A percentile compares a stretch with the other conserved stretches of the same genome.
phyloP scores from a whole-genome alignment of 2,888 invertebrate genomes.

The Phortica okadai region DNA sequence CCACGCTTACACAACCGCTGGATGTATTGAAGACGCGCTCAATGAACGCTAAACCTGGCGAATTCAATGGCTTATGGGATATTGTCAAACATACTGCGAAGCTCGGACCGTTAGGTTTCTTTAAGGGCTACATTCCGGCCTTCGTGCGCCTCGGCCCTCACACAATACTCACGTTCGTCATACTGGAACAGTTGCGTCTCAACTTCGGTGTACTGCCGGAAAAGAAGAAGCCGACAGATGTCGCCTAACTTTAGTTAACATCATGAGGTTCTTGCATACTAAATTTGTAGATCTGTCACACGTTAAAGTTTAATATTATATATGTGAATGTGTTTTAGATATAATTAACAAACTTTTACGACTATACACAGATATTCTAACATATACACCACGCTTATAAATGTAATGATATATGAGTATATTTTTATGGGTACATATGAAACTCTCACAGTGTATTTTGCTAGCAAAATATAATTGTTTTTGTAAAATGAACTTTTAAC shows the following conservation, averaged over 20 bases:
- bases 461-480: neutral
- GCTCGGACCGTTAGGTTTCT: conserved; percentile 94
- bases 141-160: conserved; percentile 98
- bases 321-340: too few species aligned
- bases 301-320: too few species aligned
- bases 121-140: conserved; percentile 97
- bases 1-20: conserved; percentile 92
- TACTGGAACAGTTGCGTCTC: conserved; percentile 94
- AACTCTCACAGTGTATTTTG: conserved; percentile 9
- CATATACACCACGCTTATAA: neutral
- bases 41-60: conserved; percentile 98
- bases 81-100: conserved; percentile 90
- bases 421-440: neutral
- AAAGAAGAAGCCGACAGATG: neutral
- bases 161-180: conserved; percentile 96
- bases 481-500: conserved; percentile 17
- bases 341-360: neutral
- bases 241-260: conserved; percentile 7
- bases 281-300: neutral
- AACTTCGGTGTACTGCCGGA: conserved; percentile 80
- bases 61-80: conserved; percentile 85
- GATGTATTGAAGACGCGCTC: conserved; percentile 98
- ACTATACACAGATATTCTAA: neutral
- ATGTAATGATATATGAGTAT: neutral
- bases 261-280: neutral